These are phyloP conservation scores for Venustaconcha ellipsiformis DNA, from an alignment of 1,140 invertebrate species.

Conservation along the genomic window DNA sequence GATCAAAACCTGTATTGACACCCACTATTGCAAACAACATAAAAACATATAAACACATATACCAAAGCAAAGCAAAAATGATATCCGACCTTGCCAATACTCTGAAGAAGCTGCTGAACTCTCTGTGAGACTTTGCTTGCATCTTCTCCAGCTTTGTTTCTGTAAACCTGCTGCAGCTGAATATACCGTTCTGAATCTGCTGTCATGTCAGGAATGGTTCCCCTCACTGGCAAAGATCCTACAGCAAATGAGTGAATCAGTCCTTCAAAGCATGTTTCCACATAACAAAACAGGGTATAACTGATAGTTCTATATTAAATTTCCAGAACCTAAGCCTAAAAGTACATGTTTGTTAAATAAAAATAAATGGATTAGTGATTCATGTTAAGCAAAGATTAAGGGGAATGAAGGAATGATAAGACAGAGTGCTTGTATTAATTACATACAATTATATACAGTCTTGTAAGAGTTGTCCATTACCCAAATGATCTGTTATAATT, in stretches of 20 bases:
- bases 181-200: slow-evolving; percentile 94
- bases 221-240: slow-evolving; percentile 86
- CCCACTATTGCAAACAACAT: no score
- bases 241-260: slow-evolving; percentile 12
- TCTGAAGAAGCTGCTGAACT: slow-evolving; percentile 83
- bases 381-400: no score
- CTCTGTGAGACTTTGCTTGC: slow-evolving; percentile 83
- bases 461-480: no score
- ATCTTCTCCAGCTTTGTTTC: slow-evolving; percentile 85
- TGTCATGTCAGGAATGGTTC: slow-evolving; percentile 98
- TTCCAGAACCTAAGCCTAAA: no score
- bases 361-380: no score
- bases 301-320: not conserved
- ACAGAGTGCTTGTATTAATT: not conserved
- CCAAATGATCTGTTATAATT: no score
- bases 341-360: no score
- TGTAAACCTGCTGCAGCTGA: slow-evolving; percentile 87
- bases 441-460: not conserved
- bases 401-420: no score
- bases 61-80: no score
- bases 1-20: no score
- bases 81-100: slow-evolving; percentile 53
- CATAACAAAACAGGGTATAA: not conserved
- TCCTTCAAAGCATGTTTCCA: not conserved
- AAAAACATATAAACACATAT: no score